A percentile compares a stretch with the other conserved stretches of the same genome.
Conservation (phyloP, 92 coral and sea anemone species). For the Diadumene lineata region DNA sequence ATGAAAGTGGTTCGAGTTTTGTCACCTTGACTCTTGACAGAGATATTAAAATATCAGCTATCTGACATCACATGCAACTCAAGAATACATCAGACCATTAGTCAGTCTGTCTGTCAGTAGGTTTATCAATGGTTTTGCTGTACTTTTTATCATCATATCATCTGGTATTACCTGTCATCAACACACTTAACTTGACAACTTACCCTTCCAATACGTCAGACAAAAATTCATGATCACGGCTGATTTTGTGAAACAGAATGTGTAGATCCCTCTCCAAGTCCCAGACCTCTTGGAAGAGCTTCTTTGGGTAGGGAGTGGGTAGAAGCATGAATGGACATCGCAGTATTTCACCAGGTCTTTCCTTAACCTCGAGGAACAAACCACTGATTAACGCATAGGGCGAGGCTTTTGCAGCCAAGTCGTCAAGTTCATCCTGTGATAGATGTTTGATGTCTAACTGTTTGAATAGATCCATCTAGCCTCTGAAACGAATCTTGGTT, state of each 20-base stretch:
- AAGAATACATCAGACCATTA: too few species aligned
- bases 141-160: too few species aligned
- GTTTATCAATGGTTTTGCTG: too few species aligned
- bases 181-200: background rate
- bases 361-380: background rate
- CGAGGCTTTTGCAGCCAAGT: background rate
- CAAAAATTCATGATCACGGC: constrained; percentile 38
- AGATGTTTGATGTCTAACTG: background rate
- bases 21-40: too few species aligned
- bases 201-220: constrained; percentile 32
- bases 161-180: background rate
- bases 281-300: constrained; percentile 27
- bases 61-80: too few species aligned
- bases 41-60: too few species aligned
- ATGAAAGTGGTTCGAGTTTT: too few species aligned
- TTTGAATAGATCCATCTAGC: background rate
- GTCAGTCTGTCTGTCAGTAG: too few species aligned
- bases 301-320: constrained; percentile 44
- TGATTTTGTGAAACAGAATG: constrained; percentile 31
- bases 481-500: background rate
- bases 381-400: background rate
- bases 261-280: constrained; percentile 31
- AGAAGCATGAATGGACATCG: constrained; percentile 33
- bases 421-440: background rate
- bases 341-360: background rate